A percentile compares a stretch with the other conserved stretches of the same genome.
phyloP scores from a whole-genome alignment of 2,888 invertebrate species.

The Girardia tigrina region DNA sequence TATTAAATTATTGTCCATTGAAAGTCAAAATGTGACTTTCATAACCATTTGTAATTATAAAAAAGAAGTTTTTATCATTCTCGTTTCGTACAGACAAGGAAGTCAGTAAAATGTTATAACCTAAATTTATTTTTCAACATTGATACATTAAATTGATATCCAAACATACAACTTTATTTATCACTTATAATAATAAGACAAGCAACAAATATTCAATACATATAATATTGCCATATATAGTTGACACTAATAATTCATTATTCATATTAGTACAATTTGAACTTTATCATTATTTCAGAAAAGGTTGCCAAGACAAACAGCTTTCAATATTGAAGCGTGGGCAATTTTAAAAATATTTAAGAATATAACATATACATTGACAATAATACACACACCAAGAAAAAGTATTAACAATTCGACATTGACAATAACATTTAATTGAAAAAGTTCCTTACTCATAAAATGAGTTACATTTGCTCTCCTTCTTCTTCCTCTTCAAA shows the following conservation, averaged over 20 bases:
- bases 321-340: neutral
- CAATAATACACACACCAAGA: neutral
- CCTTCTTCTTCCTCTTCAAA: conserved; percentile 8
- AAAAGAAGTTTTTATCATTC: no score
- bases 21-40: no score
- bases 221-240: conserved; percentile 8
- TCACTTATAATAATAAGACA: conserved; percentile 1
- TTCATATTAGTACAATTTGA: conserved; percentile 17
- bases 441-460: neutral
- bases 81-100: no score
- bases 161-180: neutral
- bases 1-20: no score
- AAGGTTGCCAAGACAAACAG: neutral
- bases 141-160: no score
- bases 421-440: conserved; percentile 7
- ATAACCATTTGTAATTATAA: no score
- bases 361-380: conserved; percentile 13
- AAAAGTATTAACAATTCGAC: neutral
- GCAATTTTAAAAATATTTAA: conserved; percentile 8
- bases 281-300: conserved; percentile 15
- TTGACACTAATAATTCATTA: conserved; percentile 15
- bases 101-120: no score
- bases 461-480: conserved; percentile 10
- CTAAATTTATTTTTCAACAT: no score
- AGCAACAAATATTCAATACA: conserved; percentile 23